Base-by-base conservation (phyloP, 23 tunicate species). In the Ciona savignyi region DNA sequence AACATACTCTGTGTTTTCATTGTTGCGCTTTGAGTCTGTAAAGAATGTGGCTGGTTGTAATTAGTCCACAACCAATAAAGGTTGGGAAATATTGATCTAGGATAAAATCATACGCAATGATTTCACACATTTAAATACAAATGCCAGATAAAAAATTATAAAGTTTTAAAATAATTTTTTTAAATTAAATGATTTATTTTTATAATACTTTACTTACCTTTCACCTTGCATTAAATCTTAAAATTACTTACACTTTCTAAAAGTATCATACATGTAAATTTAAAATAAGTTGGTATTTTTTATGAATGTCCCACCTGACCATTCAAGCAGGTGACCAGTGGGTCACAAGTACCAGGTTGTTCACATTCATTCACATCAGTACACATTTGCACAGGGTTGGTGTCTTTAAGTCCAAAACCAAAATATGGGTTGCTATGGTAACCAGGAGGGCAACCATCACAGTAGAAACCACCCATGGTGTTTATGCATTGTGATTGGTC, bases 371-470 rank as follows among this genome's bases (percentile, higher is more conserved):
- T 60, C 3, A 75, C 31, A 35, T 75, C 79, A 34, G 3, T 25
- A 51, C 79, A 75, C 6, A 75, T 61, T 31, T 75, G 79, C 2
- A 23, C 30, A 0, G 79, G 49, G 27, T 23, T 32, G 3, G 70
- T 75, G 70, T 75, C 79, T 1, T 75, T 29, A 23, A 75, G 60
- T 75, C 79, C 79, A 65, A 49, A 32, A 3, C 79, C 79, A 3
- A 75, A 63, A 27, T 63, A 63, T 2, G 32, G 68, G 70, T 75
- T 29, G 35, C 79, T 65, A 33, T 23, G 35, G 70, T 63, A 75
- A 75, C 79, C 79, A 34, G 26, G 19, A 1, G 79, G 79, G 42
- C 79, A 75, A 2, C 79, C 79, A 22, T 61, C 23, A 51, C 79
- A 75, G 27, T 75, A 27, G 51, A 62, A 75, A 20, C 79, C 79